These are phyloP conservation scores for Gastracanthus pulcherrimus DNA, from an alignment of 2,888 invertebrate species.

Conservation along the genomic window DNA sequence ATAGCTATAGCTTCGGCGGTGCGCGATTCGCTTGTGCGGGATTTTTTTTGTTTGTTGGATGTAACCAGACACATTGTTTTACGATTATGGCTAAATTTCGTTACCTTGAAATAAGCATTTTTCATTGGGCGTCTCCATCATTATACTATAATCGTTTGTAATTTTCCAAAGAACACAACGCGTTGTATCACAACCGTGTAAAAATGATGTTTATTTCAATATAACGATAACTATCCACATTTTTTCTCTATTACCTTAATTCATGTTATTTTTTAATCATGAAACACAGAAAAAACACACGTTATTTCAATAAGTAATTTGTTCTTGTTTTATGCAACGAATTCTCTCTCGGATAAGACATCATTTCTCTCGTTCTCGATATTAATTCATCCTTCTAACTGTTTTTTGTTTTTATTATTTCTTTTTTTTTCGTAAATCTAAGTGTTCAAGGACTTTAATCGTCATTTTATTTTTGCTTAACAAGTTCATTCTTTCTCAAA, in stretches of 20 bases:
- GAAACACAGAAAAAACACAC: constrained; percentile 11
- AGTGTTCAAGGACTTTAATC: background rate
- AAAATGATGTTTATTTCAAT: background rate
- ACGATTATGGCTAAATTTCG: background rate
- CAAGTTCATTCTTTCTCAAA: background rate
- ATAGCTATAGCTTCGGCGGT: background rate
- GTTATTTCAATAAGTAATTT: constrained; percentile 1
- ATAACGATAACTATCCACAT: background rate
- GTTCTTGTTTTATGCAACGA: background rate
- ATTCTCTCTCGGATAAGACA: background rate
- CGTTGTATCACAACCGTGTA: too few species aligned
- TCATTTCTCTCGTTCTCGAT: background rate
- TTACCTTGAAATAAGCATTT: background rate
- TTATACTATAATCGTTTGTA: too few species aligned
- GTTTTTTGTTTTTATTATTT: background rate
- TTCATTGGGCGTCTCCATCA: background rate
- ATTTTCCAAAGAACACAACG: too few species aligned
- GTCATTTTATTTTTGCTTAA: background rate
- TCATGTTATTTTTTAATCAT: background rate
- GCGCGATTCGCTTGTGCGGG: constrained; percentile 23
- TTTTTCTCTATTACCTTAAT: background rate
- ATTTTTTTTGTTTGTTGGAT: background rate
- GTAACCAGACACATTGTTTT: background rate
- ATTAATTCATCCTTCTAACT: too few species aligned
- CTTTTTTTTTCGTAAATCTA: background rate